These are phyloP conservation scores for Camelus dromedarius DNA, from an alignment of 2,113 vertebrate species.

Conservation along the genomic window DNA sequence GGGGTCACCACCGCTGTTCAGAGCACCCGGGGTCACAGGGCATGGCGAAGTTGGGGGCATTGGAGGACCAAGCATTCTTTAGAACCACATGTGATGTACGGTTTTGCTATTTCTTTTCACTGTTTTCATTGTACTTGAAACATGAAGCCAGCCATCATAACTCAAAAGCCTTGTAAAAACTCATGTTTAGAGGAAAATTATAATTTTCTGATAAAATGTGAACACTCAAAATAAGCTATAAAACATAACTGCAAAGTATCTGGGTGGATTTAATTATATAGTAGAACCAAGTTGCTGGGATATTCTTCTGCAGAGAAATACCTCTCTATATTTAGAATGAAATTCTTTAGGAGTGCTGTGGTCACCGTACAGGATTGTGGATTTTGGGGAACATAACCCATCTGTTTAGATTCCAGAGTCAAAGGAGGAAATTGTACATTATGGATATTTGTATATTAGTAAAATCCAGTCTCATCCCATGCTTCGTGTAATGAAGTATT, in stretches of 20 bases:
- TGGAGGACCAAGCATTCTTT: neutral
- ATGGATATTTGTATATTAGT: slow-evolving; percentile 37
- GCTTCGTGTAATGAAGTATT: neutral
- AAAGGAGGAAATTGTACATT: slow-evolving; percentile 62
- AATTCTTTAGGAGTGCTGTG: slow-evolving; percentile 37
- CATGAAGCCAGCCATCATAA: slow-evolving; percentile 74
- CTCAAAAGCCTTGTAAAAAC: slow-evolving; percentile 75
- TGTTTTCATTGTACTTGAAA: slow-evolving; percentile 76
- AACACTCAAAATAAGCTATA: slow-evolving; percentile 79
- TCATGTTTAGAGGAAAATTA: slow-evolving; percentile 80
- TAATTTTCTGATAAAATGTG: slow-evolving; percentile 83
- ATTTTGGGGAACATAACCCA: slow-evolving; percentile 57
- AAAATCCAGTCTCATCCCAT: neutral
- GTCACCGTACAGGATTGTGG: slow-evolving; percentile 36
- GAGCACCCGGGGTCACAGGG: neutral
- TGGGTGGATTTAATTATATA: slow-evolving; percentile 76
- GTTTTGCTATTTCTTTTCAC: slow-evolving; percentile 29
- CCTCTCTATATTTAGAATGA: slow-evolving; percentile 71
- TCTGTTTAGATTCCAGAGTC: slow-evolving; percentile 69
- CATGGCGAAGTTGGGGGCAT: neutral
- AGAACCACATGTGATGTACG: neutral
- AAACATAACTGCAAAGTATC: slow-evolving; percentile 66
- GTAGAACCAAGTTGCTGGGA: slow-evolving; percentile 60
- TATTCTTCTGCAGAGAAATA: slow-evolving; percentile 66
- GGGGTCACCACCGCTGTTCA: neutral